Percentiles rank a stretch among this genome's conserved stretches.
phyloP scores from a whole-genome alignment of 2,113 vertebrate species.

The Pavo muticus region DNA sequence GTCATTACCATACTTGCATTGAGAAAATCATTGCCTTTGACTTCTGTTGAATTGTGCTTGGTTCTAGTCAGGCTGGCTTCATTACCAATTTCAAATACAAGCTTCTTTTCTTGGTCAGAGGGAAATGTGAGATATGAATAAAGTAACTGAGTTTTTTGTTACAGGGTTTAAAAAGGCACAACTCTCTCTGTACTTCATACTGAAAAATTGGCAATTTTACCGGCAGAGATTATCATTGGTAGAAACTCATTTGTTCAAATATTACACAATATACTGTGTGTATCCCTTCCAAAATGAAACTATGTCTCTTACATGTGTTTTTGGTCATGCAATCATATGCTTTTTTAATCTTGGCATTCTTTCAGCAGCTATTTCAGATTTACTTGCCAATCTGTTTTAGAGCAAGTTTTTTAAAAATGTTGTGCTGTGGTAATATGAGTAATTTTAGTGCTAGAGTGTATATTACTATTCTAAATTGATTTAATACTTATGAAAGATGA shows the following conservation, averaged over 20 bases:
- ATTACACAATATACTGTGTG: conserved; percentile 11
- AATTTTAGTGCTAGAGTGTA: conserved; percentile 50
- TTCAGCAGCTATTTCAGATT: conserved; percentile 63
- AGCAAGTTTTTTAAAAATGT: conserved; percentile 33
- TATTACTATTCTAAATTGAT: conserved; percentile 39
- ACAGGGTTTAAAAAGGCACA: neutral
- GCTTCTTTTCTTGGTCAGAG: neutral
- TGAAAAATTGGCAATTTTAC: conserved; percentile 27
- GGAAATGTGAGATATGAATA: neutral
- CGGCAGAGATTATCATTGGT: neutral
- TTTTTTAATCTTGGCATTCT: conserved; percentile 18
- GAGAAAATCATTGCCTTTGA: neutral
- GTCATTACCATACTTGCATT: neutral
- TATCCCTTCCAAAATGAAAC: conserved; percentile 63
- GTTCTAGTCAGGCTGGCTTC: neutral
- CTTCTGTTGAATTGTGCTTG: neutral
- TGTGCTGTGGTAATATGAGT: conserved; percentile 29
- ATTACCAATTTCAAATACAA: conserved; percentile 4
- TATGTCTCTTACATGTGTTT: conserved; percentile 45
- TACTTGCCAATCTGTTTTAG: conserved; percentile 56
- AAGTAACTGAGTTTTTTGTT: neutral
- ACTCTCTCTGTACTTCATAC: neutral
- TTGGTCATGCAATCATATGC: conserved; percentile 32
- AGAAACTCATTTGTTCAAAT: conserved; percentile 55
- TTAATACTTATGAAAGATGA: conserved; percentile 51